Percentiles rank a stretch among this genome's conserved stretches.
Conservation (phyloP, 2,888 invertebrate species). For the Dimorphilus gyrociliatus region DNA sequence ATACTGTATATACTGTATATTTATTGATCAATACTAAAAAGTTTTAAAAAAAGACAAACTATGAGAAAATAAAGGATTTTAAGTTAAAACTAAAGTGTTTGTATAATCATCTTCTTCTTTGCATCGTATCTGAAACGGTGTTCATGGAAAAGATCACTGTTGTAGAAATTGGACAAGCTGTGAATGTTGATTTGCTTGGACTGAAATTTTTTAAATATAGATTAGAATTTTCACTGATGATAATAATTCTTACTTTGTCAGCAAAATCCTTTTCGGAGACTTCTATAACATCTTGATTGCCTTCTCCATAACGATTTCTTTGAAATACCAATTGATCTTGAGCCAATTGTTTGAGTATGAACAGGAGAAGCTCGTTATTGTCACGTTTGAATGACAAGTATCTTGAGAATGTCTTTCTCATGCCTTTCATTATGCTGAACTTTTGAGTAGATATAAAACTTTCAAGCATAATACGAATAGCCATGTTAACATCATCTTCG, state of each 20-base stretch:
- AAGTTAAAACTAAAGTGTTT: too few relatives aligned
- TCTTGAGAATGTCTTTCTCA: conserved; percentile 84
- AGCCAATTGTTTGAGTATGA: conserved; percentile 76
- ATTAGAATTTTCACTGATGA: background rate
- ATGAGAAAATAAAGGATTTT: too few relatives aligned
- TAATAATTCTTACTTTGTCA: conserved; percentile 45
- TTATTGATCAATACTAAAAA: too few relatives aligned
- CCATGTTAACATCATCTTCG: conserved; percentile 92
- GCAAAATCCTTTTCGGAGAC: conserved; percentile 65
- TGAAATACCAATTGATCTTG: conserved; percentile 71
- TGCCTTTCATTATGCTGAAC: conserved; percentile 87
- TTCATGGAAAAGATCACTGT: conserved; percentile 67
- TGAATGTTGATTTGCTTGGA: conserved; percentile 78
- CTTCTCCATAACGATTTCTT: conserved; percentile 37
- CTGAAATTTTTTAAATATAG: too few relatives aligned
- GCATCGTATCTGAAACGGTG: conserved; percentile 75
- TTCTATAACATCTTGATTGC: conserved; percentile 53
- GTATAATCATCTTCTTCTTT: conserved; percentile 65
- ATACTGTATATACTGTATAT: too few relatives aligned
- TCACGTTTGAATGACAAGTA: conserved; percentile 85
- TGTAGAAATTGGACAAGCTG: conserved; percentile 74
- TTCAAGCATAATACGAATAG: conserved; percentile 88
- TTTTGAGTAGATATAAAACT: conserved; percentile 98
- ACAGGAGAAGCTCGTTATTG: conserved; percentile 84
- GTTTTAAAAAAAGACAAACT: too few relatives aligned